Evolutionary conservation across 1,140 invertebrate genomes (phyloP), one percentile per base, ranked within the genome.

Genomic region (Bombus sibiricus): DNA sequence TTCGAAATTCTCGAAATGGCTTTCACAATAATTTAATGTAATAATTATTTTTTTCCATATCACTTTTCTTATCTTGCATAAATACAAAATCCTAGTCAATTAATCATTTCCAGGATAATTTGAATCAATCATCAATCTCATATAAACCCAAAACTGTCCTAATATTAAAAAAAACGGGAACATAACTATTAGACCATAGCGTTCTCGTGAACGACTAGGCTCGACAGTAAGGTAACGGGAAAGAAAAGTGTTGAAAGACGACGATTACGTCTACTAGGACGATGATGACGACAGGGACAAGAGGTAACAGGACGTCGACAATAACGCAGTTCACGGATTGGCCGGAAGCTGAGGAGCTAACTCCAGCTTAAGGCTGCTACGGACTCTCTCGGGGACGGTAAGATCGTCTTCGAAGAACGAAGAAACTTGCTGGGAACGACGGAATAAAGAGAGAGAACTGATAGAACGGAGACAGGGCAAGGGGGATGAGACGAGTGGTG

Each of bases 241-340:
- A 76, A 32, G 62, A 66, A n/a, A 57, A 74, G 34, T 66, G 68
- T 62, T 62, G 59, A 62, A 62, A n/a, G 64, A 85, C 53, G 83
- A 90, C 78, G 88, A 91, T 86, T 84, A 86, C 81, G 39, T 72
- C 37, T 41, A 68, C 66, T 25, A 85, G 6, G 64, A 66, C n/a
- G 43, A 34, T 34, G 73, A 47, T 22, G 66, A 78, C 13, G 28
- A 32, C 15, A 41, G 64, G 64, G 15, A 37, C 57, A 59, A 69
- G 18, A 59, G 57, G 25, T 39, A 75, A 69, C 68, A 71, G 69
- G 75, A 81, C 47, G 64, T 83, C 66, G 85, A 90, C 85, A 90
- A 88, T 88, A 86, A 88, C 81, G 83, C 73, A 62, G 73, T 69
- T 84, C 76, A 71, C 64, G 82, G 75, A 84, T 84, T 84, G 82